Base-by-base conservation (phyloP, 2,888 invertebrate species). In the Pseudeuparius sepicola region DNA sequence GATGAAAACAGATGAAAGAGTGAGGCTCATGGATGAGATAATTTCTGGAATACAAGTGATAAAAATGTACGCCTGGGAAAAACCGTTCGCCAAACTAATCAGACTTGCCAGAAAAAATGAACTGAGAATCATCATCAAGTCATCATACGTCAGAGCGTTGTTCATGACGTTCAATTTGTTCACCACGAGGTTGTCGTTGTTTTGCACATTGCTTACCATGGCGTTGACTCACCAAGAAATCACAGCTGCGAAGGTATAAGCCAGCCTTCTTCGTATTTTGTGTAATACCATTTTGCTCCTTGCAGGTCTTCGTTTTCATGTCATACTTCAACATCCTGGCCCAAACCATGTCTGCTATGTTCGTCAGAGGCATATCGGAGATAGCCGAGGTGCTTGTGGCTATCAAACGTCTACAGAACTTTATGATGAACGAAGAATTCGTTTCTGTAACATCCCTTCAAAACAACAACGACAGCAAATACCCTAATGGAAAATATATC, bases 1-100 rank as follows among this genome's bases (percentile, higher is more conserved):
- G 0, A 65, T 70, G 42, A 72, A 82, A 56, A 93, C 93, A 0
- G 96, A 96, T 61, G 81, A 83, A 50, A 71, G 96, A 42, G 85
- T 96, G 24, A 75, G 88, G 33, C 70, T 93, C 30, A 96, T 96
- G 90, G 89, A 85, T 56, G 96, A 97, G 70, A 80, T 96, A 48
- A 82, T 96, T 42, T 75, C 75, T 37, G 94, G 92, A 29, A 90
- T 97, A 64, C 82, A 90, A 66, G 88, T 87, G 42, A 75, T 80
- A 44, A 80, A 81, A 59, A 75, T 77, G 75, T 83, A 75, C 52
- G 73, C 75, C 3, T 83, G 82, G 72, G 84, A 84, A 51, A 73
- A 69, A 40, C 76, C 80, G 0, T 83, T 83, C 51, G 71, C 73
- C 12, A 66, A 71, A 14, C 52, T 79, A 15, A 68, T 82, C 3